Evolutionary conservation across 2,888 invertebrate species (phyloP), one percentile per base, ranked within the genome.

Genomic region (Sepiola atlantica): DNA sequence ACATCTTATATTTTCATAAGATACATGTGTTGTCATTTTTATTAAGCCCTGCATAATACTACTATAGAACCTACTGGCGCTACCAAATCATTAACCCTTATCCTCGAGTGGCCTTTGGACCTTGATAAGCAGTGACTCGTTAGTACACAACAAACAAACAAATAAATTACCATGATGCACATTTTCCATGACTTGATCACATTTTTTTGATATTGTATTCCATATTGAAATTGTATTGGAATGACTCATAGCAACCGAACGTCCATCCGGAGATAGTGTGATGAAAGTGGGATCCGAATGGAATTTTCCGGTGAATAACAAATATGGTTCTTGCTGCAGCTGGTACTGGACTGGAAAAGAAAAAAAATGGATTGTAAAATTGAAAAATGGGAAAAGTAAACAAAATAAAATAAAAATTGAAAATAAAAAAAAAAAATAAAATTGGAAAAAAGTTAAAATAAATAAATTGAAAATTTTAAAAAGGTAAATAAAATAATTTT

Each of bases 261-360:
- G 98, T 0, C 98, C 98, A 97, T 98, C 98, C 35, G 98, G 98
- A 28, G 99, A 98, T 92, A 99, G 97, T 0, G 98, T 98, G 94
- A 98, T 98, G 95, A 97, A 97, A 77, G 96, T 96, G 32, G 96
- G 96, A 20, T 98, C 98, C 35, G 96, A 95, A 32, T 95, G 95
- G 91, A 96, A 98, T 96, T 97, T 97, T 24, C 98, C 98, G 0
- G 98, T 98, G 95, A 98, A 98, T 91, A 98, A 97, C 94, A 98
- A 97, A 96, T 98, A 98, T 0, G 98, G 98, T 94, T 98, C 98
- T 97, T 99, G 98, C 10, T 98, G 98, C 97, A 98, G 98, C 54
- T 98, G 98, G 97, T 98, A 98, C 96, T 98, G 98, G 96, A 99
- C 98, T 98, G 97, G 93, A 98, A 98, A 95, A 94, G 95, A 93